These are phyloP conservation scores for Rhipidura dahli DNA, from an alignment of 2,113 vertebrate genomes.

Conservation along the genomic window DNA sequence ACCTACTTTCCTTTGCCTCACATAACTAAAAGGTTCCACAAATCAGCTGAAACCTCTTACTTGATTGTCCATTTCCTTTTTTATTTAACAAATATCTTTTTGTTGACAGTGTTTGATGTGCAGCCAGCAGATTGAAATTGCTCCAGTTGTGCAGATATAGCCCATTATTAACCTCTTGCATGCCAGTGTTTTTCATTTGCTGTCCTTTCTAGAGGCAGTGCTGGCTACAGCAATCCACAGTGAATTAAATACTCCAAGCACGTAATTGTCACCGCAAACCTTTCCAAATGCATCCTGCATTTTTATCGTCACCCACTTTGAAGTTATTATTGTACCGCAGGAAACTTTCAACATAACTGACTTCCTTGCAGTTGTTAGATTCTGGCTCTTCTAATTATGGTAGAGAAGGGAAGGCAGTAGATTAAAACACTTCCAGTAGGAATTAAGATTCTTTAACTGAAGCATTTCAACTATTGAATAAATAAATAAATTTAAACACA, in stretches of 20 bases:
- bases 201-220: neutral
- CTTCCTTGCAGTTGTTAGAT: neutral
- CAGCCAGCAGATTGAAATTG: neutral
- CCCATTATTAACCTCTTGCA: neutral
- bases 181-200: neutral
- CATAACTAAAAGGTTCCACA: neutral
- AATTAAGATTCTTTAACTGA: conserved; percentile 9
- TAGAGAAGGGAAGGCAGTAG: neutral
- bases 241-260: neutral
- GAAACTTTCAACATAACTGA: neutral
- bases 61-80: neutral
- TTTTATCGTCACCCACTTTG: neutral
- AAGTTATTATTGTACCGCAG: neutral
- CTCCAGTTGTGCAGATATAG: neutral
- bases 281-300: neutral
- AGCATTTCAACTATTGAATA: conserved; percentile 18
- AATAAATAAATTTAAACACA: neutral
- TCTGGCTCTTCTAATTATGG: neutral
- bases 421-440: neutral
- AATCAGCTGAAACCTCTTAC: neutral
- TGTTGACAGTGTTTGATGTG: neutral
- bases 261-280: neutral
- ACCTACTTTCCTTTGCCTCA: neutral
- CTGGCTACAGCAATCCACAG: neutral
- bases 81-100: neutral